phyloP scores from a whole-genome alignment of 37 sponge, comb jelly and placozoan species.

The Lycopodina hypogea region DNA sequence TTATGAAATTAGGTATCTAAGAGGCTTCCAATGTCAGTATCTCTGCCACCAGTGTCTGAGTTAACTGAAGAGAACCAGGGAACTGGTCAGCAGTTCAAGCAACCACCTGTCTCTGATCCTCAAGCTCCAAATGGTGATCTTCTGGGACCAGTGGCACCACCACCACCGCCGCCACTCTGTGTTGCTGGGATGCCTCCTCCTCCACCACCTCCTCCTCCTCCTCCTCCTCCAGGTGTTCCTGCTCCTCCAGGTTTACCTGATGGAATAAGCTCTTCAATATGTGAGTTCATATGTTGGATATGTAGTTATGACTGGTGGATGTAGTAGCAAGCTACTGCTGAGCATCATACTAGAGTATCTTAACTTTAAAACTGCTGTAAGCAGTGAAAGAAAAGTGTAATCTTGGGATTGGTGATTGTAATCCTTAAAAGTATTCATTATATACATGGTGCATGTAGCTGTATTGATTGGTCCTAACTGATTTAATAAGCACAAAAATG shows the following conservation, averaged over 20 bases:
- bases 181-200: slow-evolving; percentile 1
- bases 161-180: not conserved
- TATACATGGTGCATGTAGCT: too few relatives aligned
- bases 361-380: too few relatives aligned
- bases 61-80: not conserved
- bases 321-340: not conserved
- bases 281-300: not conserved
- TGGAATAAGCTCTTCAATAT: not conserved
- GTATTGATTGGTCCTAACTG: too few relatives aligned
- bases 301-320: not conserved
- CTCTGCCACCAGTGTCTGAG: not conserved
- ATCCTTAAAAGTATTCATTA: too few relatives aligned
- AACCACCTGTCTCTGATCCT: not conserved
- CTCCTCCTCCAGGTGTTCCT: slow-evolving; percentile 10
- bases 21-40: not conserved
- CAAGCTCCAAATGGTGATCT: not conserved
- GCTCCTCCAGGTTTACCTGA: slow-evolving; percentile 30
- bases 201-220: slow-evolving; percentile 37
- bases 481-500: too few relatives aligned
- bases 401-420: too few relatives aligned
- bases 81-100: not conserved
- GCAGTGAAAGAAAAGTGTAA: too few relatives aligned
- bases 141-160: not conserved
- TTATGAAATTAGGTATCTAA: not conserved
- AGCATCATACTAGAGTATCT: not conserved